phyloP scores from a whole-genome alignment of 2,797 vertebrate species.

The Sarcoramphus papa region DNA sequence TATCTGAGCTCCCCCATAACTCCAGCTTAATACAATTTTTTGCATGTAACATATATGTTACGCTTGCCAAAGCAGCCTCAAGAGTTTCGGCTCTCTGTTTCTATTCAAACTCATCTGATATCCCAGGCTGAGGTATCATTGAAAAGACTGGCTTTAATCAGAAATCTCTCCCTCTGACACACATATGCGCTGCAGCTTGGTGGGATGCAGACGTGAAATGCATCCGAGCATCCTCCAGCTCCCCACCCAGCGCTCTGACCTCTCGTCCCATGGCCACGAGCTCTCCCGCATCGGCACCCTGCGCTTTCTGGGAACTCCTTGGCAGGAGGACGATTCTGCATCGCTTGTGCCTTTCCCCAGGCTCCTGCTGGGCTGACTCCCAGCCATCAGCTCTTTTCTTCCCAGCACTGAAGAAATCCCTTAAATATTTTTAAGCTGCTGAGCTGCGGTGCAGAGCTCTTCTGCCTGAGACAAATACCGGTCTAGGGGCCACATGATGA shows the following conservation, averaged over 20 bases:
- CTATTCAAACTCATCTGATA: not conserved
- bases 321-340: not conserved
- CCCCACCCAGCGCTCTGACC: fast-evolving
- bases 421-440: not conserved
- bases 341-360: not conserved
- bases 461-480: fast-evolving
- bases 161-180: not conserved
- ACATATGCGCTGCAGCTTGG: not conserved
- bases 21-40: not conserved
- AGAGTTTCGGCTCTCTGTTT: not conserved
- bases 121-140: not conserved
- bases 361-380: fast-evolving
- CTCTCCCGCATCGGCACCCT: not conserved
- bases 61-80: not conserved
- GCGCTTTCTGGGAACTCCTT: not conserved
- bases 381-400: not conserved
- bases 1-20: not conserved
- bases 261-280: not conserved
- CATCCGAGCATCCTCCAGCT: not conserved
- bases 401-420: not conserved
- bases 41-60: not conserved
- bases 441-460: not conserved
- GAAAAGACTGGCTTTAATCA: not conserved
- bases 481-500: not conserved
- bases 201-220: not conserved